Percentiles rank a stretch among this genome's conserved stretches.
phyloP scores from a whole-genome alignment of 2,113 vertebrate species.

The Lagopus leucura region DNA sequence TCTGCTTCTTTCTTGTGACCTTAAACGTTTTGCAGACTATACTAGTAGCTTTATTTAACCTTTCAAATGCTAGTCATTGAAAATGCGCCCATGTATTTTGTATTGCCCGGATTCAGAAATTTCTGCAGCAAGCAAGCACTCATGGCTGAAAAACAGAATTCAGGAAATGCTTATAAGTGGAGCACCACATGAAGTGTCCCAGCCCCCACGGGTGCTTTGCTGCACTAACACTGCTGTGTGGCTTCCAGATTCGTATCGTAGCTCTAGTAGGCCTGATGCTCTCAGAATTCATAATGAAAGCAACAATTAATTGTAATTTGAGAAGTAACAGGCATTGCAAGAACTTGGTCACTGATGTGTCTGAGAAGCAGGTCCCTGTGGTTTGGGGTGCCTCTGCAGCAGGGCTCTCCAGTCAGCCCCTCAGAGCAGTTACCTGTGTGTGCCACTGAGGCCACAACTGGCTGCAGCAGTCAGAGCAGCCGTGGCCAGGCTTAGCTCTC shows the following conservation, averaged over 20 bases:
- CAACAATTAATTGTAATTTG: fast-evolving
- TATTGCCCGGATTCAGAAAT: not conserved
- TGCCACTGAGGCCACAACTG: not conserved
- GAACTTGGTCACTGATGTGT: not conserved
- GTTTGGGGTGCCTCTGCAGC: not conserved
- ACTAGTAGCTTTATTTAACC: not conserved
- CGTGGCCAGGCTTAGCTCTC: not conserved
- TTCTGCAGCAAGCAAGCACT: fast-evolving
- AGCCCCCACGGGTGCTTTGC: too few species aligned
- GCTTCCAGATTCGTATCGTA: not conserved
- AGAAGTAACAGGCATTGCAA: not conserved
- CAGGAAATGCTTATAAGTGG: fast-evolving
- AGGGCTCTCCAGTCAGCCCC: fast-evolving
- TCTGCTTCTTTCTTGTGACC: not conserved
- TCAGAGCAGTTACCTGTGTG: fast-evolving
- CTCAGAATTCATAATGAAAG: not conserved
- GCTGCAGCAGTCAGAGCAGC: not conserved
- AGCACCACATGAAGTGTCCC: fast-evolving
- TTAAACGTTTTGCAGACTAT: not conserved
- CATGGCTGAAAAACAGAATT: not conserved
- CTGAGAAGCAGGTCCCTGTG: not conserved
- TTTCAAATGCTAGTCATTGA: not conserved
- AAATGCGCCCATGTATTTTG: fast-evolving
- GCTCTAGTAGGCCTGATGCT: not conserved
- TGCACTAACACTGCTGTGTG: not conserved